Evolutionary conservation across 2,888 invertebrate genomes (phyloP).

Genomic region (Thysanoteuthis rhombus): DNA sequence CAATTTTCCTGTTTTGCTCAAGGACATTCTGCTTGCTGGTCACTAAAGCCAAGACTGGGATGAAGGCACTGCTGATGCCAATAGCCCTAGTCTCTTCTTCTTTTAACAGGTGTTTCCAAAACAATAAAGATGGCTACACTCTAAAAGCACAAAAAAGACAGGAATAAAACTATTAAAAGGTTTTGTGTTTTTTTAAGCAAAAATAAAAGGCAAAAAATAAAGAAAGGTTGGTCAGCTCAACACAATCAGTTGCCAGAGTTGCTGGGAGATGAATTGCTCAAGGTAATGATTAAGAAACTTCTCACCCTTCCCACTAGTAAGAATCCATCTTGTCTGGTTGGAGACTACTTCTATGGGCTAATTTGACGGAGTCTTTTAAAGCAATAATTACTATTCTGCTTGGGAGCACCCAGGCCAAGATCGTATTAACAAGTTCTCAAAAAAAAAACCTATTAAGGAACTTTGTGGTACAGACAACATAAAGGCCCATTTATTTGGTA

Average conservation of each 20-base stretch:
- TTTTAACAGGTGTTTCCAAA: neutral
- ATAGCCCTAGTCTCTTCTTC: neutral
- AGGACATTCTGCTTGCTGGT: neutral
- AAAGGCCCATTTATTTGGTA: neutral
- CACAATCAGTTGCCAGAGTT: constrained; percentile 12
- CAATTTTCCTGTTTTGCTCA: neutral
- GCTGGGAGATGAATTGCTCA: constrained; percentile 12
- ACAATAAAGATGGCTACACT: neutral
- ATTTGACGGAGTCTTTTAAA: neutral
- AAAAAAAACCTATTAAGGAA: neutral
- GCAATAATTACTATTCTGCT: neutral
- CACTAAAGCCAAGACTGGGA: neutral
- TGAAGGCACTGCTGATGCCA: neutral
- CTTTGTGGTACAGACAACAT: neutral
- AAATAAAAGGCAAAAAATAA: neutral
- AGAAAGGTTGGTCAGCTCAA: neutral
- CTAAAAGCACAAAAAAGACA: neutral
- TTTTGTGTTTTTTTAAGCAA: neutral
- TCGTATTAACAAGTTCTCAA: neutral
- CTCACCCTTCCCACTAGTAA: neutral
- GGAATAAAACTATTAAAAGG: neutral
- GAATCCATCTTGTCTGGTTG: constrained; percentile 12
- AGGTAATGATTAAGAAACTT: neutral
- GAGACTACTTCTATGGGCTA: neutral
- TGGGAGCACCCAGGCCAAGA: constrained; percentile 12